These are phyloP conservation scores for Sacculina carcini DNA, from an alignment of 2,888 invertebrate species.

Conservation along the genomic window DNA sequence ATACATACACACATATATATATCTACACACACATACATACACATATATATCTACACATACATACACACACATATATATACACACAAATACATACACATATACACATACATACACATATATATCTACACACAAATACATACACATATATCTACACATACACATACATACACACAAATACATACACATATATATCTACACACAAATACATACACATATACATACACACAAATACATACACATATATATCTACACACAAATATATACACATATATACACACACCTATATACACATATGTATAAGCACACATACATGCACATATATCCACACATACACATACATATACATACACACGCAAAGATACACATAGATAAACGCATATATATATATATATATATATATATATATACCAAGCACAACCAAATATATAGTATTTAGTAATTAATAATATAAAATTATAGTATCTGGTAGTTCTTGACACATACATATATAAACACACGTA, in stretches of 20 bases:
- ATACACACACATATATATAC: not conserved
- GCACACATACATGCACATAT: constrained; percentile 7
- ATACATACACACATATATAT: not conserved
- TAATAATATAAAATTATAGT: not conserved
- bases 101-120: not conserved
- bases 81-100: not conserved
- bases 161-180: constrained; percentile 7
- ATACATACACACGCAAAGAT: not conserved
- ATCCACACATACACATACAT: not conserved
- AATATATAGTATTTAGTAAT: too few relatives aligned
- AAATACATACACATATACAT: too few relatives aligned
- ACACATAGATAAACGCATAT: too few relatives aligned
- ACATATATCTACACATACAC: not conserved
- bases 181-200: not conserved
- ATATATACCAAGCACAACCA: too few relatives aligned
- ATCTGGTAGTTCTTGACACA: not conserved
- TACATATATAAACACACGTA: constrained; percentile 7
- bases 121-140: not conserved
- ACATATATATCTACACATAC: not conserved
- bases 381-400: not conserved
- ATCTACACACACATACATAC: not conserved
- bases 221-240: constrained; percentile 8
- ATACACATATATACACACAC: not conserved
- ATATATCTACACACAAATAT: constrained; percentile 4
- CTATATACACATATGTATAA: too few relatives aligned